Evolutionary conservation across 2,797 vertebrate species (phyloP).

Genomic region (Huso huso): DNA sequence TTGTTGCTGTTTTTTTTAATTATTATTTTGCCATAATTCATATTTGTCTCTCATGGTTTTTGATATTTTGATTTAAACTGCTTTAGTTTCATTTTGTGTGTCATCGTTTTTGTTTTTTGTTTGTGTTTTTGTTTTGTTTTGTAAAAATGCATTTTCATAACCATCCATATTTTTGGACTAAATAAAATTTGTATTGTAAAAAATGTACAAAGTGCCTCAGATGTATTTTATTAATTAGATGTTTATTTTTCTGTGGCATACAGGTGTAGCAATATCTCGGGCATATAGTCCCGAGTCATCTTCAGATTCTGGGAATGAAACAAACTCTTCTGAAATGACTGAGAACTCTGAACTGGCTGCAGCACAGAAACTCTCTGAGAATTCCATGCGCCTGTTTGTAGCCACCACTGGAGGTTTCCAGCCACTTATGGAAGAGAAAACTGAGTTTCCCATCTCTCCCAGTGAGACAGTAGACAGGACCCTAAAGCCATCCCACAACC

Average conservation of each 20-base stretch:
- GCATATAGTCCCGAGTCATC: constrained; percentile 97
- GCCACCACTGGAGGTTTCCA: constrained; percentile 79
- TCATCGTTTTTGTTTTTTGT: constrained; percentile 40
- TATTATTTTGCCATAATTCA: constrained; percentile 51
- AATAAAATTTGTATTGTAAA: constrained; percentile 47
- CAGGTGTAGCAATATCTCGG: constrained; percentile 96
- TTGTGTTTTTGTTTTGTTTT: constrained; percentile 49
- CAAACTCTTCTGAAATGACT: constrained; percentile 98
- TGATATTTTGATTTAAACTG: constrained; percentile 16
- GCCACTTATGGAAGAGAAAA: constrained; percentile 72
- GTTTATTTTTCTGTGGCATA: constrained; percentile 53
- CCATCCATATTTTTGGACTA: constrained; percentile 42
- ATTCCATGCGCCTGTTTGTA: constrained; percentile 77
- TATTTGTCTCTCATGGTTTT: constrained; percentile 38
- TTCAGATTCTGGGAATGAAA: constrained; percentile 98
- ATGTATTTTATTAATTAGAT: constrained; percentile 55
- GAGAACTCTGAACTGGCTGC: constrained; percentile 90
- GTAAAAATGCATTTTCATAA: constrained; percentile 25
- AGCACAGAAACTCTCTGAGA: constrained; percentile 87
- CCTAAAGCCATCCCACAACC: constrained; percentile 55
- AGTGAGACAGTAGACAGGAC: constrained; percentile 45
- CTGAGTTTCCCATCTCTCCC: constrained; percentile 65
- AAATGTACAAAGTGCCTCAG: constrained; percentile 47
- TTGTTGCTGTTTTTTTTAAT: constrained; percentile 19
- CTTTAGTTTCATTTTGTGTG: constrained; percentile 6